A percentile compares a stretch with the other conserved stretches of the same genome.
These are phyloP conservation scores for Torymus texanus DNA, from an alignment of 2,888 invertebrate genomes.

Conservation along the genomic window DNA sequence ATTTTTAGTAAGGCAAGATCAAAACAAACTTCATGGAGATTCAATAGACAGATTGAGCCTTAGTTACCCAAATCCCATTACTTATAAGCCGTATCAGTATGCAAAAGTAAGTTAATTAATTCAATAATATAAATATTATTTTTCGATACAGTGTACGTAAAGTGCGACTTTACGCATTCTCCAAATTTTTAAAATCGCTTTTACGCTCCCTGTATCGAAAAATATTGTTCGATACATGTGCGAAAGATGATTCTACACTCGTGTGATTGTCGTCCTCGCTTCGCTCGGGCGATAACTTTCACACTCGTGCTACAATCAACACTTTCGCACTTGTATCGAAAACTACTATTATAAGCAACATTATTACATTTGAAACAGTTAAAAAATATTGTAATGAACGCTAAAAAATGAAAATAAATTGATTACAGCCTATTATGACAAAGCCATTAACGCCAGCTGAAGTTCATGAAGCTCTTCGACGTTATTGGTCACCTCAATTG, in stretches of 20 bases:
- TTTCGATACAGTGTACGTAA: no score
- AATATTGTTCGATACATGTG: no score
- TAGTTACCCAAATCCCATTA: slow-evolving; percentile 79
- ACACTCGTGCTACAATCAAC: no score
- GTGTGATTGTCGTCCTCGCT: no score
- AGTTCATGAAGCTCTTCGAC: slow-evolving; percentile 87
- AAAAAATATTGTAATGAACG: no score
- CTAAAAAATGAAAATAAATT: slow-evolving; percentile 1
- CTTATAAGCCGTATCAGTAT: slow-evolving; percentile 72
- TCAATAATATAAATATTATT: background rate
- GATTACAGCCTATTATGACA: slow-evolving; percentile 76
- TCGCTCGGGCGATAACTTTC: no score
- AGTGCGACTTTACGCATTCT: no score
- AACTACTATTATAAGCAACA: background rate
- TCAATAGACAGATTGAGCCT: slow-evolving; percentile 82
- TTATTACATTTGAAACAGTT: background rate
- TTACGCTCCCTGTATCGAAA: no score
- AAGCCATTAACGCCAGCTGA: slow-evolving; percentile 86
- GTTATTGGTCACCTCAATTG: slow-evolving; percentile 81
- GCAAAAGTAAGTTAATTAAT: slow-evolving; percentile 64
- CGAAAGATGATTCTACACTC: no score
- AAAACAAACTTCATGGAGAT: slow-evolving; percentile 81
- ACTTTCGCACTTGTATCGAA: no score
- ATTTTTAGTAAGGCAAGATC: slow-evolving; percentile 87
- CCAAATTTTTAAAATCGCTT: no score